Evolutionary conservation across 2,113 vertebrate genomes (phyloP).

Genomic region (Mesocricetus auratus): DNA sequence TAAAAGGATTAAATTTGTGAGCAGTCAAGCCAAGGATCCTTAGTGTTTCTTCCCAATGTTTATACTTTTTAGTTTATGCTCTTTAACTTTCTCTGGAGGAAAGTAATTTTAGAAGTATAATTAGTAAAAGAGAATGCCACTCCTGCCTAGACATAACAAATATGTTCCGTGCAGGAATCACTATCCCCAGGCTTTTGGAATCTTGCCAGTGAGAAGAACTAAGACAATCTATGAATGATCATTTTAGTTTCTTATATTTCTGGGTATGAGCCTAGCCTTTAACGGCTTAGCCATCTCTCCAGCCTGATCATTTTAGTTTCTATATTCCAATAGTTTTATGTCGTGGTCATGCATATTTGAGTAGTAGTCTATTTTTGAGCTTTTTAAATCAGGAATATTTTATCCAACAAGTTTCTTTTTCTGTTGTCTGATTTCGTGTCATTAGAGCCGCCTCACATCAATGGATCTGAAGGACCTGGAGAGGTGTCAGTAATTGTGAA

Average conservation of each 20-base stretch:
- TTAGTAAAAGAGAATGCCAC: slow-evolving; percentile 38
- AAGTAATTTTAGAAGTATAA: slow-evolving; percentile 56
- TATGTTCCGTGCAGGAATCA: slow-evolving; percentile 21
- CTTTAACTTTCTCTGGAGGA: slow-evolving; percentile 35
- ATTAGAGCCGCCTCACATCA: slow-evolving; percentile 95
- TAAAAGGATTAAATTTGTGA: slow-evolving; percentile 36
- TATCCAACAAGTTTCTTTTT: slow-evolving; percentile 34
- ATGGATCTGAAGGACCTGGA: slow-evolving; percentile 88
- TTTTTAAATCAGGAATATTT: slow-evolving; percentile 9
- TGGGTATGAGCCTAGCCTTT: no score
- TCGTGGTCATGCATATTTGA: slow-evolving; percentile 10
- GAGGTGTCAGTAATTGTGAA: slow-evolving; percentile 94
- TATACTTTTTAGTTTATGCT: slow-evolving; percentile 52
- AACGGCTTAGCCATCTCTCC: no score
- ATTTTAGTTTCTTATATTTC: background rate
- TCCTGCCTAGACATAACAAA: slow-evolving; percentile 41
- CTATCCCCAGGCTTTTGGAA: slow-evolving; percentile 1
- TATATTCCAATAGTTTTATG: background rate
- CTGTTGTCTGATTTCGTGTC: slow-evolving; percentile 44
- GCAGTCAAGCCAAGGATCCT: background rate
- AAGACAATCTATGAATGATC: background rate
- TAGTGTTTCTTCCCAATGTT: slow-evolving; percentile 36
- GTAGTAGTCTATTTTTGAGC: background rate
- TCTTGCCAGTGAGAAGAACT: background rate
- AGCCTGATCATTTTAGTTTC: background rate